Evolutionary conservation across 2,888 invertebrate genomes (phyloP), one percentile per base, ranked within the genome.

Genomic region (Stenurella melanura): DNA sequence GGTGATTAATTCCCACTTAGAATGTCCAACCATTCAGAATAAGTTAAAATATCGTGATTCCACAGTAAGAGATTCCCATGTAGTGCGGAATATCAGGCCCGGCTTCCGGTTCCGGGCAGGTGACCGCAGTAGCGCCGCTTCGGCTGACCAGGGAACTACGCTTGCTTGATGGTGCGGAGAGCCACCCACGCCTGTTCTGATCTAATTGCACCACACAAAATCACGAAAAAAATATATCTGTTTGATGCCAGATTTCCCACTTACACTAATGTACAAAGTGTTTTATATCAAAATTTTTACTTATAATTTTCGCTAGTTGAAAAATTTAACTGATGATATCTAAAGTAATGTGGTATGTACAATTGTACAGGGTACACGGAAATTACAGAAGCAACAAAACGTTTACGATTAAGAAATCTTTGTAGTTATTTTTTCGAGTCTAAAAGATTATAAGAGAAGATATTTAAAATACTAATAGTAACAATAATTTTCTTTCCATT

Each of bases 21-120:
- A 57, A 57, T 18, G 9, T 7, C 19, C 19, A 18, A 57, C 18
- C 18, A 57, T 54, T 21, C 19, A 10, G 42, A 71, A 60, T 42
- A 61, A 71, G 6, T 54, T 17, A 72, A 18, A 66, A 34, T 70
- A 34, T 58, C 78, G 73, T 67, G 72, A 60, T 73, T 74, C 83
- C 68, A 58, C 30, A 56, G 74, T 30, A 61, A 26, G 74, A 87
- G 87, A 88, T 88, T 88, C 88, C 86, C 88, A 87, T 87, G 85
- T 84, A 83, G 72, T 77, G 82, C 83, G 84, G 85, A 86, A 86
- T 85, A 84, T 79, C 87, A 86, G 85, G 87, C 86, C 87, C 84
- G 87, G 88, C 86, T 89, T 89, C 89, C 89, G 88, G 88, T 89
- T 89, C 89, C 89, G 88, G 88, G 84, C 89, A 89, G 89, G 89